Base-by-base conservation (phyloP, 2,888 invertebrate genomes). In the Ceramica pisi region DNA sequence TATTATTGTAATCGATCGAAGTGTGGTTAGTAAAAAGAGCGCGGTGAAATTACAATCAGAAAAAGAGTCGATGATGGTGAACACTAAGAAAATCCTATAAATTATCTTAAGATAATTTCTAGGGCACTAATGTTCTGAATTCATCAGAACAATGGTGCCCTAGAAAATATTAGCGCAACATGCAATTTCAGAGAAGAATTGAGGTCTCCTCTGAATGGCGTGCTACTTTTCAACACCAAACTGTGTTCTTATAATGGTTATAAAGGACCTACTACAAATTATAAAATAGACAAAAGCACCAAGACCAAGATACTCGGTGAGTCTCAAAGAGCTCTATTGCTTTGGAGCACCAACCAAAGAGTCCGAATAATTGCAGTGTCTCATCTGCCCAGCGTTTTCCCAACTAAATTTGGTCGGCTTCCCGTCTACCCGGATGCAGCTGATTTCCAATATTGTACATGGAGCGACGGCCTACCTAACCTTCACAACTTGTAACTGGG, bases 81-180 rank as follows among this genome's bases (percentile, higher is more conserved):
- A 16, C 48, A 23, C 6, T 23, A 51, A 3, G 23, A 5, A 51
- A 23, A 14, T 23, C 14, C 10, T 51, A 23, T 23, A 51, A 51
- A 51, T 51, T 51, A 23, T 51, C 16, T 10, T 62, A n/a, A 67
- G 9, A 38, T 66, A 38, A 56, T 74, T 75, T 67, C 51, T 57
- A 57, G 56, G 56, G 44, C 69, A 50, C n/a, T 55, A 70, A 65
- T 75, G 46, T 76, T 76, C 12, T 60, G 10, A 57, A 21, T 21
- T 38, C 12, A 31, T 59, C 9, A 48, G 31, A 31, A 31, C 31
- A 31, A 31, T 31, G 31, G 31, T 31, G 31, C 31, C 31, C 31
- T 3, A 2, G 5, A 31, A 31, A 31, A 3, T 31, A 31, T 31
- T 5, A 31, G 31, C 31, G 31, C 9, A 31, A 4, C 75, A 75